Conservation (phyloP, 2,888 invertebrate species). For the Crepidodera aurea region DNA sequence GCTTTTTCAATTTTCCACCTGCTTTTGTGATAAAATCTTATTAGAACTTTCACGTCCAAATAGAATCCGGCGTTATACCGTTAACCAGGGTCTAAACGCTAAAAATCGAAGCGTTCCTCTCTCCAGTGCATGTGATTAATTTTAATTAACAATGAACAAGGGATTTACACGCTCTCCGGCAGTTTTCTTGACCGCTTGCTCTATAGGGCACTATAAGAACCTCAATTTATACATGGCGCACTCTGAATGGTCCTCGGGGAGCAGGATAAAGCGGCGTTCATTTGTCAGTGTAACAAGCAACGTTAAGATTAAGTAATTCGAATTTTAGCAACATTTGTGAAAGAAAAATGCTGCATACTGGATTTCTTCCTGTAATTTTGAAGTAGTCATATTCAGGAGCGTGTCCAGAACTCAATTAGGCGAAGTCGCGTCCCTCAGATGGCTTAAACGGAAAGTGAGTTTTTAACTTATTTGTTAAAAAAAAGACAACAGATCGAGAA, state of each 20-base stretch:
- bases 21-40: too few species aligned
- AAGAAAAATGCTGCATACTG: too few species aligned
- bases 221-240: constrained; percentile 32
- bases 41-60: not conserved
- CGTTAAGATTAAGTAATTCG: constrained; percentile 15
- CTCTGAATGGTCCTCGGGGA: constrained; percentile 26
- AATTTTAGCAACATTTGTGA: not conserved
- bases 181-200: constrained; percentile 32
- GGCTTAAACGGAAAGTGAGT: too few species aligned
- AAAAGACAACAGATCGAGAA: too few species aligned
- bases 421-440: too few species aligned
- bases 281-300: constrained; percentile 21
- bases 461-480: too few species aligned
- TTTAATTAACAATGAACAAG: constrained; percentile 31
- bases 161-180: constrained; percentile 30
- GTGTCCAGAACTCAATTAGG: too few species aligned
- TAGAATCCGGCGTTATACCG: not conserved
- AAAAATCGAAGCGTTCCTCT: not conserved
- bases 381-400: too few species aligned
- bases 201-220: constrained; percentile 22
- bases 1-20: too few species aligned
- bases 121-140: constrained; percentile 17
- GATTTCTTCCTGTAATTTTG: too few species aligned
- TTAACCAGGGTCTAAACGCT: not conserved
- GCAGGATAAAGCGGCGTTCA: constrained; percentile 22